Conservation (phyloP, 2,797 vertebrate species). For the Gymnothorax javanicus region DNA sequence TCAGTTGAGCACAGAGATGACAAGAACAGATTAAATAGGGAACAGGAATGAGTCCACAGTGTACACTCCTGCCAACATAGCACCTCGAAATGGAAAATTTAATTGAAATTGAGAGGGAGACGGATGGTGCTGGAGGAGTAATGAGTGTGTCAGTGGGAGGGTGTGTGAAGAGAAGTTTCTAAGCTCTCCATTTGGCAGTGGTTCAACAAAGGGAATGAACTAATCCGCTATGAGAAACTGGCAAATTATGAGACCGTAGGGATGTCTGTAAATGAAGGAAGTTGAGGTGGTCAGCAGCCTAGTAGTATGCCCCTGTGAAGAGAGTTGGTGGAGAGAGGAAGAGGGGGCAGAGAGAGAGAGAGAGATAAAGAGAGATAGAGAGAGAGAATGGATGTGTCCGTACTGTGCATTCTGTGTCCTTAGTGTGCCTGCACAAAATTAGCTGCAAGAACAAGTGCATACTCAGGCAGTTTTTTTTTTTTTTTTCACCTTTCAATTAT, state of each 20-base stretch:
- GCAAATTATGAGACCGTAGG: not conserved
- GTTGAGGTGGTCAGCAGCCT: not conserved
- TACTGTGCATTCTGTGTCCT: not conserved
- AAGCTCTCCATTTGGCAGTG: conserved; percentile 20
- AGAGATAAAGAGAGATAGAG: not conserved
- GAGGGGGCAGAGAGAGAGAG: not conserved
- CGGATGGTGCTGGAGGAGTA: not conserved
- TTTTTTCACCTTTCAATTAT: not conserved
- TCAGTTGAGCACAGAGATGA: too few relatives aligned
- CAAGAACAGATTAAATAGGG: too few relatives aligned
- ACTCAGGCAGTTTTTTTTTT: too few relatives aligned
- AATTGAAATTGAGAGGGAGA: not conserved
- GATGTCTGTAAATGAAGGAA: not conserved
- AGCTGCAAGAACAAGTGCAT: not conserved
- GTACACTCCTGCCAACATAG: not conserved
- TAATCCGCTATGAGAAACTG: not conserved
- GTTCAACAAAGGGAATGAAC: conserved; percentile 29
- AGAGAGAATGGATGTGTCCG: not conserved
- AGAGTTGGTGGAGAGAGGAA: not conserved
- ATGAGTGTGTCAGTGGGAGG: not conserved
- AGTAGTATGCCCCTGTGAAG: not conserved
- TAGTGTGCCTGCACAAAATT: not conserved
- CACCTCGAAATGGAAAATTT: not conserved
- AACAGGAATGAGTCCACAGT: not conserved
- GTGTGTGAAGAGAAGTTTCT: conserved; percentile 1